These are phyloP conservation scores for Torymus tubicola DNA, from an alignment of 2,888 invertebrate genomes.

Conservation along the genomic window DNA sequence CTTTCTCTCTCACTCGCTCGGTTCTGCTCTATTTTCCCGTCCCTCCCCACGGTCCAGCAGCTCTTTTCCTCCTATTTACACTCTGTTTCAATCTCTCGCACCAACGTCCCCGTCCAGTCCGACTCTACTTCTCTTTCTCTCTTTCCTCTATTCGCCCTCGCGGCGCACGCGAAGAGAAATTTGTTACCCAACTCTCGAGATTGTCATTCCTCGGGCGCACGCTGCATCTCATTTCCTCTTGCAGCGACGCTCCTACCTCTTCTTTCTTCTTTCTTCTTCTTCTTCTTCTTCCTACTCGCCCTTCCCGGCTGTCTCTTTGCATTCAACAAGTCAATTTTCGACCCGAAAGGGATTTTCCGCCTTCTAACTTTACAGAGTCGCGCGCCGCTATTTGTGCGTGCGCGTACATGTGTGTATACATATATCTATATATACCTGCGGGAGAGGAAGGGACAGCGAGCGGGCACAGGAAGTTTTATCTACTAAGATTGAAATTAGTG, in stretches of 20 bases:
- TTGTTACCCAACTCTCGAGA: slow-evolving; percentile 18
- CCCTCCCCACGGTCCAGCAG: background rate
- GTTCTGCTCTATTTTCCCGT: background rate
- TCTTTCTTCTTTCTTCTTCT: background rate
- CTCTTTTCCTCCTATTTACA: slow-evolving; percentile 26
- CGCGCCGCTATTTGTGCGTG: background rate
- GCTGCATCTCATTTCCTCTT: slow-evolving; percentile 47
- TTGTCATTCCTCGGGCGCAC: slow-evolving; percentile 36
- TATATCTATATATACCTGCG: no score
- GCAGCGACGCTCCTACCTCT: background rate
- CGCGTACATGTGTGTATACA: background rate
- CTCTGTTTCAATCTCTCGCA: slow-evolving; percentile 28
- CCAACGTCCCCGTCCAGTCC: background rate
- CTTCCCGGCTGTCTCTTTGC: background rate
- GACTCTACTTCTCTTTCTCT: background rate
- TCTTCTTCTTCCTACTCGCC: background rate
- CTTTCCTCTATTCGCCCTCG: background rate
- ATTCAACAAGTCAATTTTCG: slow-evolving; percentile 51
- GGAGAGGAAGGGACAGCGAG: no score
- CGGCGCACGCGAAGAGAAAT: background rate
- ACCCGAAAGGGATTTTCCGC: slow-evolving; percentile 3
- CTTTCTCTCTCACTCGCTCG: slow-evolving; percentile 5
- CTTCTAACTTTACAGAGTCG: background rate
- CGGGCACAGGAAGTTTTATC: slow-evolving; percentile 25
- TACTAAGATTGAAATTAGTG: slow-evolving; percentile 43